These are phyloP conservation scores for Acanthis flammea DNA, from an alignment of 2,797 vertebrate species.

Conservation along the genomic window DNA sequence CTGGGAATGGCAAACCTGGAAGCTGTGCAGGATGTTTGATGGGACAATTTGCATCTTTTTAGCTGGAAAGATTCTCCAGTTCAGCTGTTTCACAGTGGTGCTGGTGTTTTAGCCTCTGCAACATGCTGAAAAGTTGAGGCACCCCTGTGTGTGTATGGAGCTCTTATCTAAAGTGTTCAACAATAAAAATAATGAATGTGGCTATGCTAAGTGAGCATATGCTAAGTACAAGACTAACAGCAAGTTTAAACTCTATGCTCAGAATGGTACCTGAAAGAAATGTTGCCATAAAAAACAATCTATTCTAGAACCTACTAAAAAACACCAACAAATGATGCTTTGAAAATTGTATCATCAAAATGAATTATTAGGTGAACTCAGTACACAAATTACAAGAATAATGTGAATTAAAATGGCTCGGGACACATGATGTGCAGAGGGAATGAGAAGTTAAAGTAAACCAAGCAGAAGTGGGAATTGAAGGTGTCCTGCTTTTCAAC, in stretches of 20 bases:
- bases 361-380: constrained; percentile 61
- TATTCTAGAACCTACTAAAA: constrained; percentile 21
- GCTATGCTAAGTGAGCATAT: constrained; percentile 39
- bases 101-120: constrained; percentile 4
- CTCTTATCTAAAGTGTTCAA: constrained; percentile 34
- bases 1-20: neutral
- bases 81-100: constrained; percentile 2
- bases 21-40: neutral
- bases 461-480: neutral
- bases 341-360: constrained; percentile 55
- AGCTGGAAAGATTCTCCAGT: neutral
- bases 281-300: constrained; percentile 6
- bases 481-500: neutral
- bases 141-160: neutral
- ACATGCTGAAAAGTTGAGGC: neutral
- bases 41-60: constrained; percentile 12
- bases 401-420: constrained; percentile 47
- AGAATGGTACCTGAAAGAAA: constrained; percentile 56
- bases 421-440: neutral
- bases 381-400: neutral
- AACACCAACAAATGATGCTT: constrained; percentile 27
- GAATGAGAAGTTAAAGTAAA: constrained; percentile 19
- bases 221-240: constrained; percentile 58
- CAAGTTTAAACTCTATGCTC: constrained; percentile 24
- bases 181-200: constrained; percentile 61